These are phyloP conservation scores for Mustela lutreola DNA, from an alignment of 2,113 vertebrate species.

Conservation along the genomic window DNA sequence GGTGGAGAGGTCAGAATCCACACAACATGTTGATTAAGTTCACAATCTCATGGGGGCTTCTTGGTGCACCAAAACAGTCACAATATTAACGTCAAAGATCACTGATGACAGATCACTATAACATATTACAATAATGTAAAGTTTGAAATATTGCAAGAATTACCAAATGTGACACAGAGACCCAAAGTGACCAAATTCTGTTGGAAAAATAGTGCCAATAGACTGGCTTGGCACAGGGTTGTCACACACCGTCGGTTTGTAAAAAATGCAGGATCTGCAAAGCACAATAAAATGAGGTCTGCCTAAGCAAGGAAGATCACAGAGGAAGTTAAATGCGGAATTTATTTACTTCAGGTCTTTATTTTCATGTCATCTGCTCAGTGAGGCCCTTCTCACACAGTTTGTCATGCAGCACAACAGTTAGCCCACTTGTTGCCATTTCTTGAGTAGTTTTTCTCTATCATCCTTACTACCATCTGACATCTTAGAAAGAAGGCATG, in stretches of 20 bases:
- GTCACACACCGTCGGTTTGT: neutral
- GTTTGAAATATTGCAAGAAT: neutral
- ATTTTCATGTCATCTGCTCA: neutral
- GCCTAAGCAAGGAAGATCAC: slow-evolving; percentile 28
- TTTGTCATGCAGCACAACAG: neutral
- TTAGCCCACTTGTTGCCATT: neutral
- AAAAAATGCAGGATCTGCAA: neutral
- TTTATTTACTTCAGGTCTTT: neutral
- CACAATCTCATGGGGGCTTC: neutral
- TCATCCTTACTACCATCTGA: neutral
- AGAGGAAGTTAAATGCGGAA: neutral
- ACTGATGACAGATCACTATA: neutral
- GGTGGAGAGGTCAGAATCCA: neutral
- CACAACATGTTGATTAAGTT: neutral
- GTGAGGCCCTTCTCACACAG: neutral
- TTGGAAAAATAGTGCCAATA: neutral
- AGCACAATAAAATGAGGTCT: neutral
- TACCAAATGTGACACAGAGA: neutral
- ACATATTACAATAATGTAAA: neutral
- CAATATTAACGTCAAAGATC: neutral
- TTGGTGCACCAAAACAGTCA: neutral
- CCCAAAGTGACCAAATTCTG: neutral
- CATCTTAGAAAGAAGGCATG: neutral
- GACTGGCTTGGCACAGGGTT: neutral
- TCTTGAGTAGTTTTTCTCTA: neutral